Conservation (phyloP, 2,888 invertebrate species). For the Rhopalosiphum nymphaeae region DNA sequence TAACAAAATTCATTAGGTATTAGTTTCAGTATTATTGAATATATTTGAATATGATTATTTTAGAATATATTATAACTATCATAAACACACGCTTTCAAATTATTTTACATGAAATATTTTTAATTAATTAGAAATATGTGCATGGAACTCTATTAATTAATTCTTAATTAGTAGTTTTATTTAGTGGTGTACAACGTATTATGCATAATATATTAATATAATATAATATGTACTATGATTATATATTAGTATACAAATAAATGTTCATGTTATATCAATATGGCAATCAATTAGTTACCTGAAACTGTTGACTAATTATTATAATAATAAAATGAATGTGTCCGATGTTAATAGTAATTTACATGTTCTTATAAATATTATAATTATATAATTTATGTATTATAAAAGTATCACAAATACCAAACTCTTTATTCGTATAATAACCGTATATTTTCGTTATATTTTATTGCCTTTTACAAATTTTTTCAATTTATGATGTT, state of each 20-base stretch:
- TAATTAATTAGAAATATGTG: conserved; percentile 3
- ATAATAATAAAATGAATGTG: neutral
- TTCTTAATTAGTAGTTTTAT: neutral
- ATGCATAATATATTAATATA: neutral
- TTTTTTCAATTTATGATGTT: neutral
- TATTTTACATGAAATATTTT: neutral
- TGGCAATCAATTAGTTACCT: conserved; percentile 33
- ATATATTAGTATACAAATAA: neutral
- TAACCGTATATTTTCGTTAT: neutral
- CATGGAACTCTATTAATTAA: neutral
- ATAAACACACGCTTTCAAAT: neutral
- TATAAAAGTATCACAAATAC: neutral
- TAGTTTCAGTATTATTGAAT: neutral
- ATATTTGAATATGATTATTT: neutral
- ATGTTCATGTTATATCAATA: neutral
- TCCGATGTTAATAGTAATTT: neutral
- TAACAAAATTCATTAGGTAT: neutral
- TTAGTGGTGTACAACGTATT: neutral
- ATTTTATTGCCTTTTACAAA: neutral
- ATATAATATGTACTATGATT: neutral
- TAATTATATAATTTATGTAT: neutral
- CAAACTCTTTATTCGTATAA: neutral
- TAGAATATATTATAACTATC: neutral
- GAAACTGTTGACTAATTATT: conserved; percentile 24
- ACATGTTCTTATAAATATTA: neutral